Conservation (phyloP, 92 coral and sea anemone species). For the Porites divaricata region DNA sequence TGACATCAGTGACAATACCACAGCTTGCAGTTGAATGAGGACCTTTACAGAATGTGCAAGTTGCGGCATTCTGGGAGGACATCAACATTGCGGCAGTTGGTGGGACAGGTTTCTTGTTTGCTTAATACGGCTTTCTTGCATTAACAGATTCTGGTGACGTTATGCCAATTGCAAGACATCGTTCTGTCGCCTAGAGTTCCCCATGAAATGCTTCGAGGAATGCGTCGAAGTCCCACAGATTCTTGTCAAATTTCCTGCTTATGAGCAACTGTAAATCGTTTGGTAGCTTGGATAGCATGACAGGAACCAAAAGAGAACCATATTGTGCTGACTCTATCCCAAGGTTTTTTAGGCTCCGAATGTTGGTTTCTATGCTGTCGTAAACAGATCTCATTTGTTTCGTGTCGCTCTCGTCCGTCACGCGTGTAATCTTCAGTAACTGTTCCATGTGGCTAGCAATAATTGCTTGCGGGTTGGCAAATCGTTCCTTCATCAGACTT, state of each 20-base stretch:
- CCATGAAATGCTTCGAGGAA: conserved; percentile 24
- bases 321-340: conserved; percentile 45
- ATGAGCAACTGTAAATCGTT: conserved; percentile 39
- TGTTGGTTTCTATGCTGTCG: conserved; percentile 43
- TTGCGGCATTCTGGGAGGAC: background rate
- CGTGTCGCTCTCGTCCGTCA: background rate
- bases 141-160: background rate
- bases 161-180: conserved; percentile 30
- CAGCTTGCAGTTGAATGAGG: conserved; percentile 34
- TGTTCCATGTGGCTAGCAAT: conserved; percentile 63
- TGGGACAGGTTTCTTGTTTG: background rate
- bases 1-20: conserved; percentile 39
- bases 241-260: conserved; percentile 43
- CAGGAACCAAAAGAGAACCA: conserved; percentile 49
- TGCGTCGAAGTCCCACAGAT: conserved; percentile 43
- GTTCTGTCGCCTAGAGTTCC: conserved; percentile 54
- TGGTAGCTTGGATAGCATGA: conserved; percentile 46
- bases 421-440: conserved; percentile 37
- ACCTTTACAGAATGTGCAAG: conserved; percentile 42
- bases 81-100: conserved; percentile 19
- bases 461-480: conserved; percentile 52
- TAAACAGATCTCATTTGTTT: conserved; percentile 35
- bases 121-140: background rate
- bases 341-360: conserved; percentile 51
- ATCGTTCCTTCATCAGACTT: conserved; percentile 43